Conservation (phyloP, 2,113 vertebrate genomes). For the Cricetomys ansorgei region DNA sequence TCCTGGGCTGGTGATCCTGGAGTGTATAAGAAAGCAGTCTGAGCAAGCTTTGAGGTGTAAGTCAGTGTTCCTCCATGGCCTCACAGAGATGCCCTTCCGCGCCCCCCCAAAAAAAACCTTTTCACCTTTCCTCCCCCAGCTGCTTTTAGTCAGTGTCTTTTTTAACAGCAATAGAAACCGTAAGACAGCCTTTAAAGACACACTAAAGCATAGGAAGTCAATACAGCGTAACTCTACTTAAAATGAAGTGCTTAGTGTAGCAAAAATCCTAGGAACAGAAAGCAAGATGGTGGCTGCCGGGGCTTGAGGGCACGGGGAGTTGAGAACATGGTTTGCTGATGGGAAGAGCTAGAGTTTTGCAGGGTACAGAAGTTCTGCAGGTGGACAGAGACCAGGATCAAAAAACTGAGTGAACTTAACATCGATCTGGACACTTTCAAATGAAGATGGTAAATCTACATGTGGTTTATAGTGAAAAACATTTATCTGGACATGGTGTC, state of each 20-base stretch:
- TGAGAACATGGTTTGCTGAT: no score
- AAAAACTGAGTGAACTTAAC: not conserved
- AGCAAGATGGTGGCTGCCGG: not conserved
- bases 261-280: not conserved
- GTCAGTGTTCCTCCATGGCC: not conserved
- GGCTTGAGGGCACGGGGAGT: not conserved
- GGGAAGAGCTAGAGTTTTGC: not conserved
- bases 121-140: not conserved
- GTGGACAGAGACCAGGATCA: not conserved
- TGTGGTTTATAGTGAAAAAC: not conserved
- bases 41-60: not conserved
- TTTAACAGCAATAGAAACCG: not conserved
- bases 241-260: not conserved
- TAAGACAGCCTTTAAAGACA: not conserved
- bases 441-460: not conserved
- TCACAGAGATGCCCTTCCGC: no score
- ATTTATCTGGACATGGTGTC: not conserved
- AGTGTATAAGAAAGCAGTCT: not conserved
- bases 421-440: not conserved
- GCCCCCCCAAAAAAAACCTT: no score
- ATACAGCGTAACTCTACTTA: not conserved
- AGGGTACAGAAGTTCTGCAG: not conserved
- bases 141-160: not conserved
- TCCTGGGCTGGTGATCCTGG: not conserved
- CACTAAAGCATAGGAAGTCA: not conserved